A percentile compares a stretch with the other conserved stretches of the same genome.
Conservation (phyloP, 2,113 vertebrate species). For the Mastomys coucha region DNA sequence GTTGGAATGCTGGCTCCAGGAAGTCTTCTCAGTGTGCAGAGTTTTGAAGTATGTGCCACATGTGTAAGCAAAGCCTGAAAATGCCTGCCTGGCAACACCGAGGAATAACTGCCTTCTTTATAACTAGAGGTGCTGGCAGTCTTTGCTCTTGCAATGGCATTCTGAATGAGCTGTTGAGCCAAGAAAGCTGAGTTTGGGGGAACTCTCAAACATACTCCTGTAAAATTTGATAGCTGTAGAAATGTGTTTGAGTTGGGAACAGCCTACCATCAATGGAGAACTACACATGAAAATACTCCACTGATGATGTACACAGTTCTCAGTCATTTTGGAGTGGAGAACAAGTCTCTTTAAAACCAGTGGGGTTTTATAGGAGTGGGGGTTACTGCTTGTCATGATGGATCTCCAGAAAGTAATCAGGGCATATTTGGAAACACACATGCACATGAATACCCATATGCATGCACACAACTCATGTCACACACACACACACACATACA, state of each 20-base stretch:
- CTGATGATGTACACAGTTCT: background rate
- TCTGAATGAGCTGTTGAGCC: constrained; percentile 57
- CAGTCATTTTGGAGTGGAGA: background rate
- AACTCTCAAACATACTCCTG: background rate
- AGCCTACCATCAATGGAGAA: background rate
- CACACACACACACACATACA: no score
- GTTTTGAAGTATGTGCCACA: constrained; percentile 66
- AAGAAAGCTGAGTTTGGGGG: constrained; percentile 68
- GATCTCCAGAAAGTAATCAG: background rate
- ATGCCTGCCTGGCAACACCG: constrained; percentile 50
- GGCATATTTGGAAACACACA: background rate
- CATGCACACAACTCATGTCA: background rate
- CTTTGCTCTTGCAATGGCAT: constrained; percentile 58
- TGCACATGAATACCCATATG: background rate
- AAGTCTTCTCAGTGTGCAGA: constrained; percentile 66
- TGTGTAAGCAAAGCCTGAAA: constrained; percentile 49
- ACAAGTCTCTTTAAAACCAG: constrained; percentile 41
- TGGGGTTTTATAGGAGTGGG: constrained; percentile 27
- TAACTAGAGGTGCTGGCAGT: constrained; percentile 65
- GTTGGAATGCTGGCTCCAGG: constrained; percentile 63
- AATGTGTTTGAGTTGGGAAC: constrained; percentile 21
- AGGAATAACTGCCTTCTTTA: constrained; percentile 59
- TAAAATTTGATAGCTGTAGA: constrained; percentile 39
- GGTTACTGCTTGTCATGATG: constrained; percentile 16
- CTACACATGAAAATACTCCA: background rate